A percentile compares a stretch with the other conserved stretches of the same genome.
Evolutionary conservation across 2,113 vertebrate species (phyloP).

Genomic region (Micromys minutus): DNA sequence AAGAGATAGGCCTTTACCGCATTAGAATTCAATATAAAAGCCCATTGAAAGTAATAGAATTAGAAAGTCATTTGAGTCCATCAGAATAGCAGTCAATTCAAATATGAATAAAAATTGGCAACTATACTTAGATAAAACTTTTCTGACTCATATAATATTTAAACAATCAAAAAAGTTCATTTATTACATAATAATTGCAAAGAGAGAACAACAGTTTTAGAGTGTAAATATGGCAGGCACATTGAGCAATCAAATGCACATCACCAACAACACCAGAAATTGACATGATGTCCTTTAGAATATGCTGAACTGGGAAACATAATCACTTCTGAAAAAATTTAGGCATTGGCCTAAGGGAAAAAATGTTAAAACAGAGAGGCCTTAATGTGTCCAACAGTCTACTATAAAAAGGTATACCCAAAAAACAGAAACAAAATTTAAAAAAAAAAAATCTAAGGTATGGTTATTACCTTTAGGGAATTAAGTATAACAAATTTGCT

Average conservation of each 20-base stretch:
- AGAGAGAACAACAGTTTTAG: not conserved
- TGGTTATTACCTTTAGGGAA: not conserved
- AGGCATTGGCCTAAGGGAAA: not conserved
- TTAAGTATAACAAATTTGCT: not conserved
- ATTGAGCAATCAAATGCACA: conserved; percentile 26
- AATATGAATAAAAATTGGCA: not conserved
- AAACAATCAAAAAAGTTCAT: not conserved
- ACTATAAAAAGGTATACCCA: not conserved
- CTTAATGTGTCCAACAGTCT: not conserved
- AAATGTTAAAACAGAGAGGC: not conserved
- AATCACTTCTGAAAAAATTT: not conserved
- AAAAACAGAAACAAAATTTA: not conserved
- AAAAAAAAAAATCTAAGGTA: conserved; percentile 9
- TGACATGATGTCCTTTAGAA: not conserved
- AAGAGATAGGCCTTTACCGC: not conserved
- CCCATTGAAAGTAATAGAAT: not conserved
- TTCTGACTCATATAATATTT: not conserved
- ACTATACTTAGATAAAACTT: not conserved
- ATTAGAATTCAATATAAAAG: not conserved
- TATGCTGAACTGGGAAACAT: not conserved
- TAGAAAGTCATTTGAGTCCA: not conserved
- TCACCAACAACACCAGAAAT: not conserved
- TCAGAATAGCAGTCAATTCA: not conserved
- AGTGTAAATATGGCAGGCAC: not conserved
- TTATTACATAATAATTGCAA: not conserved